phyloP scores from a whole-genome alignment of 2,888 invertebrate genomes.

The Melieria picta region DNA sequence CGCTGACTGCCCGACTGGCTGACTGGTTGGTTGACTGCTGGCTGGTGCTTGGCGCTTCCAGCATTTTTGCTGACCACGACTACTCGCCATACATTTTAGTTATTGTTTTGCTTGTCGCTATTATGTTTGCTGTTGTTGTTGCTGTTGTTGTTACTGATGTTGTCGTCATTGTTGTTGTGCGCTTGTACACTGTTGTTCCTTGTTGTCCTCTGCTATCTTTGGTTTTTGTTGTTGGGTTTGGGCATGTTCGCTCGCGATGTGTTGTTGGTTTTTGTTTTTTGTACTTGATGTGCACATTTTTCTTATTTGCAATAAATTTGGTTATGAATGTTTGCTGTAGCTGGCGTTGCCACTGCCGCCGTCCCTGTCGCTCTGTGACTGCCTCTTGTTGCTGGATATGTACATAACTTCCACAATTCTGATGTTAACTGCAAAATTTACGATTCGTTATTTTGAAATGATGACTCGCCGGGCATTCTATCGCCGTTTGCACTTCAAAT shows the following conservation, averaged over 20 bases:
- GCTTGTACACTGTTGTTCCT: not conserved
- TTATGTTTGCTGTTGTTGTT: slow-evolving; percentile 17
- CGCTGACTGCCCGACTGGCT: not conserved
- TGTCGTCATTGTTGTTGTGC: not conserved
- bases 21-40: not conserved
- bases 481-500: no score
- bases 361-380: slow-evolving; percentile 17
- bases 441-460: slow-evolving; percentile 47
- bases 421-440: slow-evolving; percentile 62
- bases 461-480: no score
- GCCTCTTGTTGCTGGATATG: slow-evolving; percentile 48
- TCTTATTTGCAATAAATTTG: slow-evolving; percentile 64
- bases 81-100: slow-evolving; percentile 18
- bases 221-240: slow-evolving; percentile 10
- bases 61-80: slow-evolving; percentile 24
- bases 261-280: not conserved
- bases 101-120: slow-evolving; percentile 24
- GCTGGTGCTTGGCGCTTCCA: not conserved
- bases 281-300: slow-evolving; percentile 50
- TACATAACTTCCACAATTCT: slow-evolving; percentile 61
- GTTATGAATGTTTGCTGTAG: slow-evolving; percentile 58
- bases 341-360: slow-evolving; percentile 38
- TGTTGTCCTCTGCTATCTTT: slow-evolving; percentile 19
- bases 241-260: slow-evolving; percentile 1
- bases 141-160: slow-evolving; percentile 12